Conservation (phyloP, 35 echinoderm and acorn worm species). For the Ptychodera flava region DNA sequence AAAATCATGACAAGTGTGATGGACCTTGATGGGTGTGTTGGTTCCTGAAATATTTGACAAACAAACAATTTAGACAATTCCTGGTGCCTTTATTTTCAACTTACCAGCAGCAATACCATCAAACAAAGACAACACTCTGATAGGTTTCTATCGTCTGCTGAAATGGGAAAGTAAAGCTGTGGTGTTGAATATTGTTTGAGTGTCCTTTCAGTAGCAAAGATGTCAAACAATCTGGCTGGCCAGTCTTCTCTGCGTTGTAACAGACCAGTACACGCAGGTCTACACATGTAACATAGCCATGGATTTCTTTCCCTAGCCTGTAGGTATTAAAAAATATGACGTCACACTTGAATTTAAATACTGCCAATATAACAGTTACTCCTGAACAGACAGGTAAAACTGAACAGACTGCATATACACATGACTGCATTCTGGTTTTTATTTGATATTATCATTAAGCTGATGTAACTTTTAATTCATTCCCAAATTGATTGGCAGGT, state of each 20-base stretch:
- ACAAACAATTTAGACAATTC: too few species aligned
- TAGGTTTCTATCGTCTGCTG: constrained; percentile 48
- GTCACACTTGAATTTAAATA: neutral
- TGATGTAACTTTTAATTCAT: too few species aligned
- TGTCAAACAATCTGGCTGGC: constrained; percentile 44
- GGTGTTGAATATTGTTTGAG: constrained; percentile 50
- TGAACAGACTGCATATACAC: neutral
- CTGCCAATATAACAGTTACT: neutral
- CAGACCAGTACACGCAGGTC: constrained; percentile 23
- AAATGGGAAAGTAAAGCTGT: constrained; percentile 32
- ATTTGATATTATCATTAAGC: too few species aligned
- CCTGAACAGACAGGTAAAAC: too few species aligned
- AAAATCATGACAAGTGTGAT: too few species aligned
- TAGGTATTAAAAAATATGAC: neutral
- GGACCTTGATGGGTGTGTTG: too few species aligned
- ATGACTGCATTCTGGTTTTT: neutral
- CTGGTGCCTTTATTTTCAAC: too few species aligned
- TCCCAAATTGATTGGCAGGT: too few species aligned
- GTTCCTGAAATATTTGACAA: too few species aligned
- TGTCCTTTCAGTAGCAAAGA: constrained; percentile 57
- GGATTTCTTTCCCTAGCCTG: constrained; percentile 44
- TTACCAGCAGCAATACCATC: constrained; percentile 93
- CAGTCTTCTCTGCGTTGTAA: constrained; percentile 51
- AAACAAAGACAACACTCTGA: constrained; percentile 86
- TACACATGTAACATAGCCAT: constrained; percentile 87